Evolutionary conservation across 2,797 vertebrate genomes (phyloP).

Genomic region (Ciconia nigra): DNA sequence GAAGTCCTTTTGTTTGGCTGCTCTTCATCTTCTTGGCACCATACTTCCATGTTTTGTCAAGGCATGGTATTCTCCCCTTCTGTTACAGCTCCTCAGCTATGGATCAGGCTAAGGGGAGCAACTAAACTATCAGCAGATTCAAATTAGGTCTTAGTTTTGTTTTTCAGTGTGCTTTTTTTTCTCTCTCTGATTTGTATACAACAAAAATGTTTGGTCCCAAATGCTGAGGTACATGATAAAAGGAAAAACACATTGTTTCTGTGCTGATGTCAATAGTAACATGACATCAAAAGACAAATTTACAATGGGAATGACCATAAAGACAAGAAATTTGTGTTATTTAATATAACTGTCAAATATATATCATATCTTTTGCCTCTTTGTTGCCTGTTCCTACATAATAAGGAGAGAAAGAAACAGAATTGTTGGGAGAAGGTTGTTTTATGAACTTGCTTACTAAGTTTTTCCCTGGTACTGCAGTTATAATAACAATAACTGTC

Average conservation of each 20-base stretch:
- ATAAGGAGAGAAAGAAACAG: neutral
- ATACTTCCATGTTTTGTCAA: neutral
- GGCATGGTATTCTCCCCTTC: neutral
- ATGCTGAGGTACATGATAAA: neutral
- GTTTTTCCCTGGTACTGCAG: neutral
- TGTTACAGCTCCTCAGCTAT: neutral
- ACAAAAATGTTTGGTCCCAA: neutral
- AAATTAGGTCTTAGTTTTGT: neutral
- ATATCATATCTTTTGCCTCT: neutral
- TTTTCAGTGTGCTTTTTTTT: neutral
- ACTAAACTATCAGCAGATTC: neutral
- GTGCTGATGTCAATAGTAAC: neutral
- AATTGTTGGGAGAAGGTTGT: neutral
- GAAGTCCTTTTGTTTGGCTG: neutral
- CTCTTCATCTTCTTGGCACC: neutral
- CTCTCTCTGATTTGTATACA: neutral
- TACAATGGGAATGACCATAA: neutral
- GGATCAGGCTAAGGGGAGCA: neutral
- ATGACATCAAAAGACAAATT: neutral
- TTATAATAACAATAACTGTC: neutral
- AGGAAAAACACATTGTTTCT: neutral
- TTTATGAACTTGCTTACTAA: neutral
- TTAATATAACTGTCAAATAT: neutral
- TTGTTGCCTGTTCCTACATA: neutral
- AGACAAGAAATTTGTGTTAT: neutral